phyloP scores from a whole-genome alignment of 2,113 vertebrate genomes.

The Pygoscelis adeliae region DNA sequence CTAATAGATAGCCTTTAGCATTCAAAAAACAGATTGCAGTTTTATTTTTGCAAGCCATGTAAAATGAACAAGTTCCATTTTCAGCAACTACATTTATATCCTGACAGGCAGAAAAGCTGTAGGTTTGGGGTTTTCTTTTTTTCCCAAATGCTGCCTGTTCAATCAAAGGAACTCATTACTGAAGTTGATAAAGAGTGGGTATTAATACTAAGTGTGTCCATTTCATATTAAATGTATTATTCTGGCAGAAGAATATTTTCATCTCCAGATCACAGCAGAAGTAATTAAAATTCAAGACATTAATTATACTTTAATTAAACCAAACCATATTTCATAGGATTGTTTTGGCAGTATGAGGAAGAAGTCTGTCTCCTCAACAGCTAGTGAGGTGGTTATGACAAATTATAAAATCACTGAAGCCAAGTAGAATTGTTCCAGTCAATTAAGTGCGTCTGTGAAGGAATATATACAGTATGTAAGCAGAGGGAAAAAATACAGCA shows the following conservation, averaged over 20 bases:
- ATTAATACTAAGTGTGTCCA: neutral
- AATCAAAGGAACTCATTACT: constrained; percentile 37
- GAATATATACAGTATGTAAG: neutral
- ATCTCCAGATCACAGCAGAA: constrained; percentile 26
- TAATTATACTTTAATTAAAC: constrained; percentile 49
- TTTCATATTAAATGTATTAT: neutral
- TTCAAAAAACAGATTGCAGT: neutral
- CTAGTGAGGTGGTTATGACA: neutral
- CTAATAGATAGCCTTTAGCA: neutral
- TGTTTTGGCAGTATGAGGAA: constrained; percentile 8
- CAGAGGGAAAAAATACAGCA: neutral
- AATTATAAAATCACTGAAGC: constrained; percentile 36
- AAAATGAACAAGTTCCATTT: neutral
- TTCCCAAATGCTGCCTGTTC: neutral
- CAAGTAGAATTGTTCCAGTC: constrained; percentile 44
- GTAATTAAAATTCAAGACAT: constrained; percentile 47
- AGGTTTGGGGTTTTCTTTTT: neutral
- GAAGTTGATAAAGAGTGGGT: neutral
- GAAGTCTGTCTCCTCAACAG: constrained; percentile 17
- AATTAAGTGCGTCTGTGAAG: neutral
- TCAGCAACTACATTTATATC: neutral
- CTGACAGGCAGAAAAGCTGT: neutral
- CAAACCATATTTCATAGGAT: constrained; percentile 10
- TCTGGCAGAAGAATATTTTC: constrained; percentile 47
- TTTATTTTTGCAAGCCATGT: neutral